Percentiles rank a stretch among this genome's conserved stretches.
phyloP scores from a whole-genome alignment of 2,113 vertebrate species.

The Cranoglanis bouderius region DNA sequence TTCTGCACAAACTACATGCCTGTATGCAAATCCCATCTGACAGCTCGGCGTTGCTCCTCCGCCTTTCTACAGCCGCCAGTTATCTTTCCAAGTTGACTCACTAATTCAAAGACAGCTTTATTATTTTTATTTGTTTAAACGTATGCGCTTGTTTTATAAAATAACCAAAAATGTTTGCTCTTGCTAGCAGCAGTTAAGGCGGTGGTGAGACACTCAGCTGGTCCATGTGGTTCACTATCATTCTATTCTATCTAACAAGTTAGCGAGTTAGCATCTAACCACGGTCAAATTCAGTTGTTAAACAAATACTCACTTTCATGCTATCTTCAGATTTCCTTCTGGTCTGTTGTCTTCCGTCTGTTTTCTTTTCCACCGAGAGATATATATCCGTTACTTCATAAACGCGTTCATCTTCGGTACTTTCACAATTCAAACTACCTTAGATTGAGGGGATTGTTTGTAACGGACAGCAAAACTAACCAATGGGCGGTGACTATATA shows the following conservation, averaged over 20 bases:
- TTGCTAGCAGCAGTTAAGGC: neutral
- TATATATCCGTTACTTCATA: constrained; percentile 64
- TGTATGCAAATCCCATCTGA: neutral
- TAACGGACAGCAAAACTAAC: constrained; percentile 55
- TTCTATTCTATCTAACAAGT: neutral
- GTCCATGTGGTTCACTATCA: neutral
- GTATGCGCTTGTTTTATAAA: neutral
- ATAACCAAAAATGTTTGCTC: neutral
- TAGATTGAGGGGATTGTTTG: constrained; percentile 38
- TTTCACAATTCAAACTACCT: constrained; percentile 73
- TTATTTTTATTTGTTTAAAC: neutral
- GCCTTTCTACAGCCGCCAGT: neutral
- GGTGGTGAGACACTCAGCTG: neutral
- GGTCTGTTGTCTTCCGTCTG: constrained; percentile 22
- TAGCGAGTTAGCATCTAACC: constrained; percentile 51
- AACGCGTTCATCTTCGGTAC: constrained; percentile 74
- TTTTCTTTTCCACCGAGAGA: constrained; percentile 43
- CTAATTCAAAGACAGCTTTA: too few relatives aligned
- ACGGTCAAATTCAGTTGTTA: neutral
- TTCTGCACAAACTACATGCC: neutral
- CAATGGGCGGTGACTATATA: constrained; percentile 59
- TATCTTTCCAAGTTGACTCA: neutral
- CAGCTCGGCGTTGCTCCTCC: neutral
- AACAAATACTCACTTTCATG: constrained; percentile 75
- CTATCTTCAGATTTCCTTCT: constrained; percentile 61